These are phyloP conservation scores for Ophion ventricosus DNA, from an alignment of 2,888 invertebrate species.

Conservation along the genomic window DNA sequence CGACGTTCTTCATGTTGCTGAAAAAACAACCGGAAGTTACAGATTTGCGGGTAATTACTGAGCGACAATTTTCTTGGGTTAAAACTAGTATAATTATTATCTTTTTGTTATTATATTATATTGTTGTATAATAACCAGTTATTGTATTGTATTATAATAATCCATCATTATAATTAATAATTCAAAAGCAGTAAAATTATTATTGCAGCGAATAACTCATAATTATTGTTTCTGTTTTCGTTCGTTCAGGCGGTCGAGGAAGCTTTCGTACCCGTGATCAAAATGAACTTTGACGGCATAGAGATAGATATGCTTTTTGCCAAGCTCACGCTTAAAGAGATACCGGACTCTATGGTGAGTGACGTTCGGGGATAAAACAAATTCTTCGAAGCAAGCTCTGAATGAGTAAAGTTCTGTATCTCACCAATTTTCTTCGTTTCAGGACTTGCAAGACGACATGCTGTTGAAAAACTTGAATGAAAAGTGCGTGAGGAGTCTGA, in stretches of 20 bases:
- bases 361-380: neutral
- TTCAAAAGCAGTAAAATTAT: neutral
- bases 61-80: neutral
- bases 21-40: constrained; percentile 94
- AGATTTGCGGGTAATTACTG: constrained; percentile 88
- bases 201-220: neutral
- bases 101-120: neutral
- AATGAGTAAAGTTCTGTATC: neutral
- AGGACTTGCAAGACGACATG: constrained; percentile 95
- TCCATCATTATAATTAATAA: constrained; percentile 17
- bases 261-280: constrained; percentile 99
- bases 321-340: constrained; percentile 95
- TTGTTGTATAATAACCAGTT: neutral
- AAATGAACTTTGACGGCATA: constrained; percentile 99
- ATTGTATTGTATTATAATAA: neutral
- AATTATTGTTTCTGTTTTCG: neutral
- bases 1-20: constrained; percentile 96
- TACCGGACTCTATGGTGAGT: constrained; percentile 90
- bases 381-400: neutral
- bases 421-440: neutral
- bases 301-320: constrained; percentile 99
- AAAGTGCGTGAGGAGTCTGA: constrained; percentile 97
- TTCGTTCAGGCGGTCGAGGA: constrained; percentile 94
- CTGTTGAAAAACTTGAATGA: constrained; percentile 98
- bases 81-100: neutral